Evolutionary conservation across 2,113 vertebrate genomes (phyloP).

Genomic region (Ascaphus truei): DNA sequence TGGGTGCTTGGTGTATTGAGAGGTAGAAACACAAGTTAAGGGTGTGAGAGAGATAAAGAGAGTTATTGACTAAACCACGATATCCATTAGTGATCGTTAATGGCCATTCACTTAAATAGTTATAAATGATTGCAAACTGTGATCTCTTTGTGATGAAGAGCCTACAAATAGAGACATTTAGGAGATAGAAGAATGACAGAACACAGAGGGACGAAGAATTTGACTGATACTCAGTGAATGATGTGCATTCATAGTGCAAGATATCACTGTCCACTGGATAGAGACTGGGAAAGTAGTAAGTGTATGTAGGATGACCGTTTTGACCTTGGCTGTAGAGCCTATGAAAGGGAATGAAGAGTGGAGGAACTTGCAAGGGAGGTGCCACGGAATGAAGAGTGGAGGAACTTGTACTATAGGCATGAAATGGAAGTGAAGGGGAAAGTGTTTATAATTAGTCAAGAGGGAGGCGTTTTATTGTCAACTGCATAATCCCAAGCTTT

Average conservation of each 20-base stretch:
- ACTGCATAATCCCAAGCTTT: no score
- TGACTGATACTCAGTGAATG: background rate
- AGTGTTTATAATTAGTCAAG: no score
- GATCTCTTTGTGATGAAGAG: background rate
- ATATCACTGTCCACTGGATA: no score
- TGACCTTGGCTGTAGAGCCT: no score
- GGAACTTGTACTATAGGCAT: no score
- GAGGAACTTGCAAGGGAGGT: no score
- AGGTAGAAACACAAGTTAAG: background rate
- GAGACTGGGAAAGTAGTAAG: no score
- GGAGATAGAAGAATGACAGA: background rate
- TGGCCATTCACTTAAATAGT: constrained; percentile 21
- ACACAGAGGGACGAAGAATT: background rate
- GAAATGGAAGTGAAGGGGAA: no score
- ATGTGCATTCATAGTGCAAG: background rate
- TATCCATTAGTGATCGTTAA: constrained; percentile 23
- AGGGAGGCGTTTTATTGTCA: no score
- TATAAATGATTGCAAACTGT: constrained; percentile 9
- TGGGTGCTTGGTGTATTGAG: background rate
- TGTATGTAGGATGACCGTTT: no score
- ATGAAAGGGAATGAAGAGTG: no score
- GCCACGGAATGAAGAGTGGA: no score
- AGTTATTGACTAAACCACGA: constrained; percentile 18
- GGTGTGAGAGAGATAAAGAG: constrained; percentile 11
- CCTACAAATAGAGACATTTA: background rate